Evolutionary conservation across 1,140 invertebrate species (phyloP), one percentile per base, ranked within the genome.

Genomic region (Tetragnatha versicolor): DNA sequence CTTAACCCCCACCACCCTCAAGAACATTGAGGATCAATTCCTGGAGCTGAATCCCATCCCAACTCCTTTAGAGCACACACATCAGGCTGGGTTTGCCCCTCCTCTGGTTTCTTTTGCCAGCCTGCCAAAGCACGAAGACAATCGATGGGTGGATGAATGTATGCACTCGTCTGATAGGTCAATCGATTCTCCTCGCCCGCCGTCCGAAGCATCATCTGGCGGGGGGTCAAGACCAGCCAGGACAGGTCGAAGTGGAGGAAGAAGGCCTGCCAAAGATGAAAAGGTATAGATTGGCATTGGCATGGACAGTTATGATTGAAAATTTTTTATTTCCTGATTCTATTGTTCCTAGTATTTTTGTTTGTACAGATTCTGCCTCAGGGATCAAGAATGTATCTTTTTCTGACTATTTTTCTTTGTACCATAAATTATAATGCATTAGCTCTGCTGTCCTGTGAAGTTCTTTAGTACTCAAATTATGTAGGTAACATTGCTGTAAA

Each of bases 11-110:
- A 97, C 95, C 25, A 96, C 94, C 73, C 88, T 97, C 82, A 89
- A 93, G 81, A 95, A 91, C 86, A 94, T 98, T 84, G 94, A 97
- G 85, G 93, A 97, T 86, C 87, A 88, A 0, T 89, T 89, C 63
- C 84, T 89, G 90, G 87, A 82, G 79, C 0, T 89, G 89, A 84
- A 89, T 91, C 85, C 89, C 79, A 89, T 91, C 82, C 79, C 60
- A 53, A 89, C 89, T 81, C 82, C 79, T 73, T 17, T 84, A 17
- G 84, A 86, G 33, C 91, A 92, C 86, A 89, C 92, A 82, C 93
- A 92, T 83, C 94, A 96, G 87, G 95, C 94, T 49, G 93, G 94
- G 45, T 97, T 97, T 85, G 93, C 96, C 31, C 94, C 95, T 33
- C 93, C 94, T 17, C 83, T 92, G 66, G 90, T 93, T 60, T 84